Conservation (phyloP, 2,888 invertebrate genomes). For the Pollenia angustigena region DNA sequence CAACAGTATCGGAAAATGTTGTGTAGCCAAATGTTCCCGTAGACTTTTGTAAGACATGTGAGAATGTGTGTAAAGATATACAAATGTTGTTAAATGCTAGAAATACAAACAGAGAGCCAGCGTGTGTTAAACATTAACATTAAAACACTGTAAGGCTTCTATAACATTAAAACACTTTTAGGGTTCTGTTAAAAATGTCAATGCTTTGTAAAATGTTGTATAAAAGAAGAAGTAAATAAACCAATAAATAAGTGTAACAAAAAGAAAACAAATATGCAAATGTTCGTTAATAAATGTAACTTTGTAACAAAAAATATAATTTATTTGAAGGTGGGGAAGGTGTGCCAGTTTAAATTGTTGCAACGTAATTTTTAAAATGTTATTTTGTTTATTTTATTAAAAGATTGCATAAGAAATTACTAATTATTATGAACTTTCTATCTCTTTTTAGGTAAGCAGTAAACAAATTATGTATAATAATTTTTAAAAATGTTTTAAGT, state of each 20-base stretch:
- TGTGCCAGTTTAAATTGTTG: no score
- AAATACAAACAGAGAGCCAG: constrained; percentile 26
- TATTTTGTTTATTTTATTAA: no score
- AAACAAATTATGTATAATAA: no score
- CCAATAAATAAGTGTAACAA: constrained; percentile 13
- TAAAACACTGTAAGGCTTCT: constrained; percentile 17
- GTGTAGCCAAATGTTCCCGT: neutral
- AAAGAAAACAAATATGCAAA: neutral
- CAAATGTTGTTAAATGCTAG: constrained; percentile 29
- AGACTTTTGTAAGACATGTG: neutral
- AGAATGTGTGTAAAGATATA: constrained; percentile 20
- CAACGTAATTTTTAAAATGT: no score
- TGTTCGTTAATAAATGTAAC: constrained; percentile 7
- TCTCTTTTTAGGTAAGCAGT: no score
- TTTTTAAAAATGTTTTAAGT: no score
- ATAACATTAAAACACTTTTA: constrained; percentile 23
- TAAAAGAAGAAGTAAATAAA: constrained; percentile 1
- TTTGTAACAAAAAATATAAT: neutral
- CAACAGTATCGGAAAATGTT: neutral
- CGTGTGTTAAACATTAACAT: constrained; percentile 47
- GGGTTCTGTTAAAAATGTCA: constrained; percentile 1
- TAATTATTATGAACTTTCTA: no score
- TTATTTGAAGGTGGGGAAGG: neutral
- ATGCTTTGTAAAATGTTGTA: neutral
- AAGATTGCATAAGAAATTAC: no score